Conservation (phyloP, 1,140 invertebrate species). For the Ditylenchus dipsaci region DNA sequence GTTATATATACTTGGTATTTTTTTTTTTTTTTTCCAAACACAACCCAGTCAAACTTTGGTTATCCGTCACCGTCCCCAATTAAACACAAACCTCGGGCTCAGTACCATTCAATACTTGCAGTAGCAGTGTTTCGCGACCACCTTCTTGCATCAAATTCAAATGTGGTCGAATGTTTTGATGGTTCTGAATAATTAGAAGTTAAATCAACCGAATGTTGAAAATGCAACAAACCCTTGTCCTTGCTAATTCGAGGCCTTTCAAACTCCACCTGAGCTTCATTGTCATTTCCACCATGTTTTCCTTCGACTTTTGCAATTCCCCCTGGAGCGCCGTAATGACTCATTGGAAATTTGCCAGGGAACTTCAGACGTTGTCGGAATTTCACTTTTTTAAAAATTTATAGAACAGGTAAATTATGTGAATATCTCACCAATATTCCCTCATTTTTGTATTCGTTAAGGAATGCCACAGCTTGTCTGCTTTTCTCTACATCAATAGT, state of each 20-base stretch:
- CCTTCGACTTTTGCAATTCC: slow-evolving; percentile 17
- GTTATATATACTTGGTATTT: too few species aligned
- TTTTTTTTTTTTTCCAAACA: too few species aligned
- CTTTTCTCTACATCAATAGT: slow-evolving; percentile 14
- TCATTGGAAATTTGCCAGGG: slow-evolving; percentile 54
- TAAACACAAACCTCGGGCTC: too few species aligned
- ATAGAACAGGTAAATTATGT: slow-evolving; percentile 7
- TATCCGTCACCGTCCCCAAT: too few species aligned
- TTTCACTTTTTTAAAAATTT: slow-evolving; percentile 40
- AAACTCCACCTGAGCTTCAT: slow-evolving; percentile 46
- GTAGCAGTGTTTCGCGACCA: too few species aligned
- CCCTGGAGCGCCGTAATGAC: slow-evolving; percentile 43
- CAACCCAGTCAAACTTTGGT: too few species aligned
- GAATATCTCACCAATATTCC: slow-evolving; percentile 16
- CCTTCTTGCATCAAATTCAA: not conserved
- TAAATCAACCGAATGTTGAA: too few species aligned
- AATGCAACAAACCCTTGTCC: slow-evolving; percentile 18
- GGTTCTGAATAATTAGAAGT: too few species aligned
- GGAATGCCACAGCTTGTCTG: slow-evolving; percentile 44
- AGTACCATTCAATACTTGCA: too few species aligned
- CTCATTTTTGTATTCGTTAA: slow-evolving; percentile 46
- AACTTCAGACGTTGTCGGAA: slow-evolving; percentile 54
- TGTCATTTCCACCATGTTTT: slow-evolving; percentile 14
- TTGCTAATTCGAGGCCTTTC: slow-evolving; percentile 27
- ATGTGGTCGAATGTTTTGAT: slow-evolving; percentile 40